phyloP scores from a whole-genome alignment of 37 sponge, comb jelly and placozoan genomes.

The Halisarca cf. caerulea region DNA sequence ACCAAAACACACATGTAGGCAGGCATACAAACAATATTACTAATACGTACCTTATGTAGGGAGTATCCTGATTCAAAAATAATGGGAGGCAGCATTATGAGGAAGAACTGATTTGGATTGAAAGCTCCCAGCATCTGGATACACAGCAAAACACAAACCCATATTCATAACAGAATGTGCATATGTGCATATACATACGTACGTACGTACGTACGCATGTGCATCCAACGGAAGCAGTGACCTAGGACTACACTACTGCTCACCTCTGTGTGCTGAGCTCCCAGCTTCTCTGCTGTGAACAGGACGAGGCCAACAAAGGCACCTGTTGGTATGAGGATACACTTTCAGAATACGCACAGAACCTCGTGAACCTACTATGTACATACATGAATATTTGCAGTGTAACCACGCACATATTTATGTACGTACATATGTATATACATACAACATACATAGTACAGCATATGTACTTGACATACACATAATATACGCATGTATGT shows the following conservation, averaged over 20 bases:
- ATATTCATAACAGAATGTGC: no score
- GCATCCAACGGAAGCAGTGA: no score
- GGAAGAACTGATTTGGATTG: conserved; percentile 83
- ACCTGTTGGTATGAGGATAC: neutral
- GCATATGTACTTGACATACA: neutral
- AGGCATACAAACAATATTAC: neutral
- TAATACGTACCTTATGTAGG: conserved; percentile 85
- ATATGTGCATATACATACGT: neutral
- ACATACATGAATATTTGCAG: neutral
- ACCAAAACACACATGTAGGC: no score
- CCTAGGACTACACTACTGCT: neutral
- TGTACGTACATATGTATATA: neutral
- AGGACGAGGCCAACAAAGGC: conserved; percentile 1
- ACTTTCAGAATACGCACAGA: no score
- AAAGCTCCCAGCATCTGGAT: conserved; percentile 71
- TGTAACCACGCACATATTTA: no score
- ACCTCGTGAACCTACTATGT: no score
- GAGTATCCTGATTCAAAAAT: conserved; percentile 98
- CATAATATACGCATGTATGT: neutral
- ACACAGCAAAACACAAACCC: neutral
- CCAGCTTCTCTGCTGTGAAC: neutral
- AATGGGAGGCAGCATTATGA: conserved; percentile 94
- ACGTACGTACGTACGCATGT: neutral
- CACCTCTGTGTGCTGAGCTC: neutral
- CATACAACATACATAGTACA: neutral